phyloP scores from a whole-genome alignment of 2,113 vertebrate genomes.

The Rhipidura dahli region DNA sequence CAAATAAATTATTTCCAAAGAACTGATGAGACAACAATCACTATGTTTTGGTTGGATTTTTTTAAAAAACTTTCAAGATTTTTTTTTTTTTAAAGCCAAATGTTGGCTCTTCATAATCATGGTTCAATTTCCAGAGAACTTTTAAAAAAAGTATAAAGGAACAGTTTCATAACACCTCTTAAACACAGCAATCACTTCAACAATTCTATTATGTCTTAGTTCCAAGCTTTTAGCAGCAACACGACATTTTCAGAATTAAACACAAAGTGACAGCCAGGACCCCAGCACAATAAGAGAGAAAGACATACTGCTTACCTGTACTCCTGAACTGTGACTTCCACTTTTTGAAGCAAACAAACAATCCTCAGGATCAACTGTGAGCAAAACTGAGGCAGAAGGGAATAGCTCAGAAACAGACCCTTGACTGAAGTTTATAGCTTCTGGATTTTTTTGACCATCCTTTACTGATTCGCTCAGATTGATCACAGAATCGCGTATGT shows the following conservation, averaged over 20 bases:
- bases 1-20: background rate
- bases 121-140: background rate
- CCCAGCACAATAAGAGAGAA: background rate
- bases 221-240: background rate
- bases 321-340: constrained; percentile 57
- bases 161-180: background rate
- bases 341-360: constrained; percentile 72
- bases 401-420: constrained; percentile 55
- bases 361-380: constrained; percentile 71
- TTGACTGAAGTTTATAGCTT: constrained; percentile 75
- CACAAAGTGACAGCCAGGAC: background rate
- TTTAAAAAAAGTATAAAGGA: background rate
- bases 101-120: background rate
- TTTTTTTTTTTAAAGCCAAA: background rate
- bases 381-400: constrained; percentile 29
- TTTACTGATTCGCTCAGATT: constrained; percentile 82
- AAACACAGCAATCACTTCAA: background rate
- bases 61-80: background rate
- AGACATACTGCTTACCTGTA: constrained; percentile 77
- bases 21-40: background rate
- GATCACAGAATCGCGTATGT: constrained; percentile 85
- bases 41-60: accelerated
- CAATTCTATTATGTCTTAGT: background rate
- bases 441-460: constrained; percentile 66
- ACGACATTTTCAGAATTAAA: background rate